Percentiles rank a stretch among this genome's conserved stretches.
Evolutionary conservation across 2,888 invertebrate genomes (phyloP).

Genomic region (Rotaria macrura): DNA sequence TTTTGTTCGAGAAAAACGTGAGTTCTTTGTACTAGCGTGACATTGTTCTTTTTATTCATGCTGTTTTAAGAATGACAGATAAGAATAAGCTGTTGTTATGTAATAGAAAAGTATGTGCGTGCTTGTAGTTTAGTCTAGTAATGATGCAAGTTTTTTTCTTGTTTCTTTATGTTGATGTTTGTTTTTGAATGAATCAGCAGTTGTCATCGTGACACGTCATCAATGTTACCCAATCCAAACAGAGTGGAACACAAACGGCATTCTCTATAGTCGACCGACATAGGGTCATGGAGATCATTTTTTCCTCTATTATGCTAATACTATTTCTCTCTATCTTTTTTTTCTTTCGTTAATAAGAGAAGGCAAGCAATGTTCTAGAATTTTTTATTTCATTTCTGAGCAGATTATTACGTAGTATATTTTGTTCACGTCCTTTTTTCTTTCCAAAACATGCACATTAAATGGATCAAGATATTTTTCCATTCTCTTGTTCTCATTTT

Average conservation of each 20-base stretch:
- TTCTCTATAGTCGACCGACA: background rate
- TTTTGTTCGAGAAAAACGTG: background rate
- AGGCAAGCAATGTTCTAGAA: background rate
- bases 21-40: background rate
- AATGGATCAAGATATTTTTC: too few relatives aligned
- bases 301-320: background rate
- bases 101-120: background rate
- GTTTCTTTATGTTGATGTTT: background rate
- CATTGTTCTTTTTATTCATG: background rate
- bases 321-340: background rate
- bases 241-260: background rate
- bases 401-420: background rate
- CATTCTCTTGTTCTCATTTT: background rate
- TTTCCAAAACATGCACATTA: too few relatives aligned
- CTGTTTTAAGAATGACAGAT: background rate
- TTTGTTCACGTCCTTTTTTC: background rate
- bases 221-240: background rate
- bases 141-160: background rate
- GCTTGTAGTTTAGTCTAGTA: background rate
- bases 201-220: conserved; percentile 12
- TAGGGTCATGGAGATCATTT: background rate
- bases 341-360: background rate
- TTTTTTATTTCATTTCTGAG: background rate
- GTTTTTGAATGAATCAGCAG: background rate
- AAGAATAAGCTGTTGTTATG: background rate